Base-by-base conservation (phyloP, 1,140 invertebrate species). In the Polypedilum pembai region DNA sequence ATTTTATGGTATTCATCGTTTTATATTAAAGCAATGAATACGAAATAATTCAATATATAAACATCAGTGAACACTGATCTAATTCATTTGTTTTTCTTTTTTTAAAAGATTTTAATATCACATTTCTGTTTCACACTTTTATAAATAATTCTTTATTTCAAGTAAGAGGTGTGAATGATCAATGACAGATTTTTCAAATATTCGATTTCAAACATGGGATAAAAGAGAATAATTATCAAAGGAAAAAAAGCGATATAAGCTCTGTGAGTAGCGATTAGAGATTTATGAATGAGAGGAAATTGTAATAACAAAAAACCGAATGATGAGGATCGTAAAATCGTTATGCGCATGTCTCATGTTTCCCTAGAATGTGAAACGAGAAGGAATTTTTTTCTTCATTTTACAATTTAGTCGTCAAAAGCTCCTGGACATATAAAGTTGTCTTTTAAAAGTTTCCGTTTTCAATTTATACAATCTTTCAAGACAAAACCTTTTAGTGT, bases 211-310 rank as follows among this genome's bases (percentile, higher is more conserved):
- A 4, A 56, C 12, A n/a, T 12, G 45, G 15, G 15, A 15, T 56
- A 12, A 56, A 33, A 33, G 2, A 33, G 24, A 33, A 33, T 33
- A 33, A 33, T 3, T 33, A 33, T 33, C 24, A 33, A 56, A 15
- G 45, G 45, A n/a, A 56, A 56, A 56, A 56, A 12, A 12, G 12
- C 45, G 45, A n/a, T n/a, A 56, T n/a, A n/a, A 15, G 45, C 12
- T 56, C 7, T 15, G 45, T n/a, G n/a, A 33, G 24, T 33, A 56
- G 45, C 45, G n/a, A n/a, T 15, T 12, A 4, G 45, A 56, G 45
- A 56, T 56, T 56, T 56, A 56, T 56, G 45, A 56, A 56, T 56
- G 45, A 56, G 45, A 56, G 15, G 4, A 56, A 56, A n/a, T 56
- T n/a, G 45, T 56, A 56, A n/a, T 56, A 56, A n/a, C 45, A 56